These are phyloP conservation scores for Ifrita kowaldi DNA, from an alignment of 2,113 vertebrate species.

Conservation along the genomic window DNA sequence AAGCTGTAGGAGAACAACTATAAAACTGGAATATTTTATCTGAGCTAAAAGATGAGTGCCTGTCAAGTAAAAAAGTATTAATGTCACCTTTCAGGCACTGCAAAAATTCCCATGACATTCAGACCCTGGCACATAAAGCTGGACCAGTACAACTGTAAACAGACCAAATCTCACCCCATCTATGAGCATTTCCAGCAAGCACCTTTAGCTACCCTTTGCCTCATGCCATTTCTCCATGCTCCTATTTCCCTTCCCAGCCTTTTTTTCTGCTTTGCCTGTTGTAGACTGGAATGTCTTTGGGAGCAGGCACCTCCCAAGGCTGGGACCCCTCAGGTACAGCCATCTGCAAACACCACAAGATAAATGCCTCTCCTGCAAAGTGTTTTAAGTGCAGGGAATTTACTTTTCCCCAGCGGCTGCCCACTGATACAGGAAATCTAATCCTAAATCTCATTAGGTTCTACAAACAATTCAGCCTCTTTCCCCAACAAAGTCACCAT, in stretches of 20 bases:
- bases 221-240: accelerated
- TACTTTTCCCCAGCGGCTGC: constrained; percentile 51
- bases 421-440: constrained; percentile 64
- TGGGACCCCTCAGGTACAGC: not conserved
- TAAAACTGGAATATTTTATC: not conserved
- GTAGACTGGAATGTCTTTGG: not conserved
- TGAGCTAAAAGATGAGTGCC: not conserved
- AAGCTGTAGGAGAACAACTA: not conserved
- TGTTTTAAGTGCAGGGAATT: constrained; percentile 43
- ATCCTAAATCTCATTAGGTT: constrained; percentile 62
- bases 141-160: not conserved
- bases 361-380: constrained; percentile 32
- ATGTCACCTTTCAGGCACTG: not conserved
- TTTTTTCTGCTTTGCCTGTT: not conserved
- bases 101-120: not conserved
- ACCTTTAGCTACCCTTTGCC: not conserved
- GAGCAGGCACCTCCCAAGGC: not conserved
- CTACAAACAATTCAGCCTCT: constrained; percentile 51
- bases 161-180: not conserved
- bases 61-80: not conserved
- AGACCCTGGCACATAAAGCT: not conserved
- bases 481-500: constrained; percentile 49
- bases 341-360: not conserved
- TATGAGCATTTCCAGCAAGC: not conserved
- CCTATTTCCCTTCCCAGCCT: not conserved